These are phyloP conservation scores for Caenorhabditis virilis DNA, from an alignment of 2,888 invertebrate species.

Conservation along the genomic window DNA sequence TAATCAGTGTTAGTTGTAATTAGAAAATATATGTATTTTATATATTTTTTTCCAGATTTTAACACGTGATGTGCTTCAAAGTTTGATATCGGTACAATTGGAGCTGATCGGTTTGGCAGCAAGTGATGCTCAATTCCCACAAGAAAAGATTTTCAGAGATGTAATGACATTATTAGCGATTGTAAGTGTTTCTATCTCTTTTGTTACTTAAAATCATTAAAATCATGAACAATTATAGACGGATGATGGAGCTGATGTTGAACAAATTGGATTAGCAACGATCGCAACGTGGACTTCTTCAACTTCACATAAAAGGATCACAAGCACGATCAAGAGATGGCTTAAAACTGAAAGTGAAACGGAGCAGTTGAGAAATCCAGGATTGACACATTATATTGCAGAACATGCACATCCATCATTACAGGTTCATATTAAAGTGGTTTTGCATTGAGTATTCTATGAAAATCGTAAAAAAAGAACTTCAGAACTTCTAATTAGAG, in stretches of 20 bases:
- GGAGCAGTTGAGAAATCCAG: constrained; percentile 54
- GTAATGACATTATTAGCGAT: constrained; percentile 56
- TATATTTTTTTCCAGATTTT: constrained; percentile 19
- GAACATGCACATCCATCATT: constrained; percentile 68
- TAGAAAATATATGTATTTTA: background rate
- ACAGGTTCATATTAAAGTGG: too few relatives aligned
- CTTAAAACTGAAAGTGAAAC: constrained; percentile 37
- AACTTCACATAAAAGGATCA: constrained; percentile 32
- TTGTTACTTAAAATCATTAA: too few relatives aligned
- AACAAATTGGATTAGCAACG: constrained; percentile 50
- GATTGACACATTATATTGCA: constrained; percentile 64
- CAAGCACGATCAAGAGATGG: constrained; percentile 44
- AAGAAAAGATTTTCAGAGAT: constrained; percentile 60
- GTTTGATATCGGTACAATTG: constrained; percentile 30
- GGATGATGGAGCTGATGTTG: constrained; percentile 45
- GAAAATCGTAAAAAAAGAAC: constrained; percentile 1
- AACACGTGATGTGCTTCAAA: constrained; percentile 33
- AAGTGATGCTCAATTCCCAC: constrained; percentile 43
- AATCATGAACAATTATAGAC: constrained; percentile 16
- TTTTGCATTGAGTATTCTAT: constrained; percentile 22
- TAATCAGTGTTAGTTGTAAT: constrained; percentile 44
- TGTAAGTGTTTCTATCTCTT: constrained; percentile 1
- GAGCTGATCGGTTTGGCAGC: constrained; percentile 57
- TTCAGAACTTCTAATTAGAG: too few relatives aligned
- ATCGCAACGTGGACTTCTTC: constrained; percentile 51